phyloP scores from a whole-genome alignment of 1,140 invertebrate genomes.

The Camponotus pennsylvanicus region DNA sequence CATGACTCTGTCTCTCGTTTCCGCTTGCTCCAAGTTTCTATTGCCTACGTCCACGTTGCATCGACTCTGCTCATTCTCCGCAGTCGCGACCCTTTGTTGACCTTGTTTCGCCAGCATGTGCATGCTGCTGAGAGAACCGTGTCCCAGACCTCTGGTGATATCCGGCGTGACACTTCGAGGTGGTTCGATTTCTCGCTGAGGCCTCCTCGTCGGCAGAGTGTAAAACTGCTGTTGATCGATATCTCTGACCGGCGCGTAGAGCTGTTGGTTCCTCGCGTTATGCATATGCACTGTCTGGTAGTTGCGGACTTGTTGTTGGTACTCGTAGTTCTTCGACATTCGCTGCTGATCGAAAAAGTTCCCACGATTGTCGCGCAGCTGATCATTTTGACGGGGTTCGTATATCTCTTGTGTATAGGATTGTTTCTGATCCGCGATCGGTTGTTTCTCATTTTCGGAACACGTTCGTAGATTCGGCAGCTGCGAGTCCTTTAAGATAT shows the following conservation, averaged over 20 bases:
- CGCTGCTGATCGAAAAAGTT: constrained; percentile 49
- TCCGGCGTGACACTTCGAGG: constrained; percentile 88
- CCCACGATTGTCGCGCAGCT: constrained; percentile 44
- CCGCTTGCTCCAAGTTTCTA: constrained; percentile 45
- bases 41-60: constrained; percentile 30
- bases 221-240: constrained; percentile 79
- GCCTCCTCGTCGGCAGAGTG: constrained; percentile 81
- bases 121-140: constrained; percentile 78
- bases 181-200: constrained; percentile 81
- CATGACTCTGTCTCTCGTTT: constrained; percentile 65
- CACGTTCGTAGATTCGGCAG: constrained; percentile 43
- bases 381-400: constrained; percentile 15
- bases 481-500: constrained; percentile 64
- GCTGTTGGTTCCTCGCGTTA: constrained; percentile 75
- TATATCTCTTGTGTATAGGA: constrained; percentile 18
- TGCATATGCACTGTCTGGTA: constrained; percentile 68
- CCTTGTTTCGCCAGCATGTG: constrained; percentile 80
- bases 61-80: constrained; percentile 23
- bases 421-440: constrained; percentile 34
- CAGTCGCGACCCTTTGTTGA: constrained; percentile 67
- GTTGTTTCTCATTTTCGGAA: constrained; percentile 47
- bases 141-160: constrained; percentile 86
- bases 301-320: constrained; percentile 72
- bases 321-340: constrained; percentile 61
- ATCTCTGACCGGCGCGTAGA: constrained; percentile 62